These are phyloP conservation scores for Catocala fraxini DNA, from an alignment of 2,888 invertebrate species.

Conservation along the genomic window DNA sequence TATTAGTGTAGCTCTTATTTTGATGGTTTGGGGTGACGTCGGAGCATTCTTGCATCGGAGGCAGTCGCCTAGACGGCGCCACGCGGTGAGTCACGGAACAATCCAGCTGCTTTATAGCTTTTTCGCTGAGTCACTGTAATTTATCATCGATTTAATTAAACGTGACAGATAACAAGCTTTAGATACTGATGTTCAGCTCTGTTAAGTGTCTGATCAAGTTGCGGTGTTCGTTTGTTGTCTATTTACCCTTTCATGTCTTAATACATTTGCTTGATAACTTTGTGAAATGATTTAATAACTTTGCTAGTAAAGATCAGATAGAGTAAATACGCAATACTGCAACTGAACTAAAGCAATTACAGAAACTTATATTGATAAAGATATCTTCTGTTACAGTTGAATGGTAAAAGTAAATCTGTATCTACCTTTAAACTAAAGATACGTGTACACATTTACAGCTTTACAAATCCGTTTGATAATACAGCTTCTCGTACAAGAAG, in stretches of 20 bases:
- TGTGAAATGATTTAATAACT: too few relatives aligned
- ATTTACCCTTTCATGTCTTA: conserved; percentile 8
- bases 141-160: conserved; percentile 61
- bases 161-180: conserved; percentile 42
- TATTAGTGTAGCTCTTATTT: conserved; percentile 44
- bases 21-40: conserved; percentile 50
- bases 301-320: too few relatives aligned
- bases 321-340: too few relatives aligned
- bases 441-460: too few relatives aligned
- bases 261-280: not conserved
- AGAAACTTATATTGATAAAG: too few relatives aligned
- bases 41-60: conserved; percentile 56
- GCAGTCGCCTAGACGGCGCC: conserved; percentile 71
- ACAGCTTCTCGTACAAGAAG: too few relatives aligned
- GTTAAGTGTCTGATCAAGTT: conserved; percentile 30
- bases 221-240: conserved; percentile 19
- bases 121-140: conserved; percentile 65
- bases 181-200: conserved; percentile 37
- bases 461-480: too few relatives aligned
- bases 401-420: too few relatives aligned
- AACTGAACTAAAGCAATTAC: too few relatives aligned
- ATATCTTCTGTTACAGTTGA: too few relatives aligned
- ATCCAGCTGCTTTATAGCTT: conserved; percentile 67
- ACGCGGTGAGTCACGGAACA: conserved; percentile 60
- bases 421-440: too few relatives aligned